Base-by-base conservation (phyloP, 2,888 invertebrate genomes). In the Beris morrisii region DNA sequence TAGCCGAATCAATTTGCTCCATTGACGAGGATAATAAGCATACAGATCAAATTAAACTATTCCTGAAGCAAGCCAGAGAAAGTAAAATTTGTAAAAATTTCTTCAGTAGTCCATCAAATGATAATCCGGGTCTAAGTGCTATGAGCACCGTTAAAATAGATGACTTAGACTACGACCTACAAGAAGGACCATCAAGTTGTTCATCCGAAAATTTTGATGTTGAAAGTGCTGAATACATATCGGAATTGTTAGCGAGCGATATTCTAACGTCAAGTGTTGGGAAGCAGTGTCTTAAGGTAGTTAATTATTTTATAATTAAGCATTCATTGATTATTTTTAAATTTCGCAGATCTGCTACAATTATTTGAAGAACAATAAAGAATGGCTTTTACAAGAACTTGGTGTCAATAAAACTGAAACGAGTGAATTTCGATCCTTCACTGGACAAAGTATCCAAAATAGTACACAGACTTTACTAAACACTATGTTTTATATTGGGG, bases 1-100 rank as follows among this genome's bases (percentile, higher is more conserved):
- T 91, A 6, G 89, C 90, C 0, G 92, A 93, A 78, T 88, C 90
- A 0, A 82, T 92, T 12, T 92, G 92, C 74, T 88, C 87, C 28
- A 86, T 92, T 58, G 91, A 92, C 75, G 91, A 91, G 73, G 89
- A 90, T 68, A 87, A 91, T 74, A 90, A 90, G 72, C 91, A 91
- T 73, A 91, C 91, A 0, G 86, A 87, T 69, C 88, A 91, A 74
- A 88, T 92, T 56, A 84, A 87, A 11, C 80, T 84, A 46, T 84
- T 92, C 46, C 77, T 90, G 12, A 80, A 82, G 9, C 83, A 84
- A 71, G 83, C 85, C 1, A 83, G 83, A 69, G 82, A 80, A 32
- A 81, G 79, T 9, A 77, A 80, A 22, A 52, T 50, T 32, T 50
- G 38, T 12, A 32, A 52, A 15, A 50, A 52, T 61, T 52, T 61